Evolutionary conservation across 2,113 vertebrate species (phyloP), one percentile per base, ranked within the genome.

Genomic region (Grammomys dolichurus): DNA sequence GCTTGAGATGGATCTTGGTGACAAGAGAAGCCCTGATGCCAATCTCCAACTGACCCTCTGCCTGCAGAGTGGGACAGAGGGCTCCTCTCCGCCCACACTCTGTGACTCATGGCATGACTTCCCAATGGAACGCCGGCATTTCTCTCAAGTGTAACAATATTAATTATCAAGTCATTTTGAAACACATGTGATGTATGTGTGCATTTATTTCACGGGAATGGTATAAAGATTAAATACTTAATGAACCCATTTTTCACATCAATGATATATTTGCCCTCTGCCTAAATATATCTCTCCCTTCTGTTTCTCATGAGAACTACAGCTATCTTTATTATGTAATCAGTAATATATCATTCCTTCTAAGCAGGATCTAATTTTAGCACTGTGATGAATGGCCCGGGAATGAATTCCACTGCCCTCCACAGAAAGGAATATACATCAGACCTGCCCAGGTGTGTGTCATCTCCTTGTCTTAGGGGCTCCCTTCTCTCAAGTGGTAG

Each of bases 321-420:
- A 95, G 97, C 98, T 97, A 97, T 97, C 98, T 97, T 97, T 98
- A 98, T 98, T 98, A 97, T 97, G 97, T 97, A 98, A 98, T 97
- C 98, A 97, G 98, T 96, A 95, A 98, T 97, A 93, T 73, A 97
- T 98, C 98, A 97, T 97, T 96, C 94, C 89, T 97, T 94, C 96
- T 98, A 98, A 97, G 98, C 95, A 95, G 97, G 95, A 97, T 97
- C 97, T 97, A 98, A 98, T 97, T 98, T 98, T 97, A 98, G 98
- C 96, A 77, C 84, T 75, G 86, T 97, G 98, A 98, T 98, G 94
- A 96, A 98, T 98, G 94, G 87, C 89, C 82, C 65, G 0, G 65
- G 91, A 85, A 82, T 81, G 93, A 54, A 81, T 95, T 88, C 93
- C 75, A 19, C 95, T 96, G 94, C 94, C 96, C 98, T 96, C 94